Percentiles rank a stretch among this genome's conserved stretches.
Evolutionary conservation across 2,113 vertebrate genomes (phyloP).

Genomic region (Quiscalus mexicanus): DNA sequence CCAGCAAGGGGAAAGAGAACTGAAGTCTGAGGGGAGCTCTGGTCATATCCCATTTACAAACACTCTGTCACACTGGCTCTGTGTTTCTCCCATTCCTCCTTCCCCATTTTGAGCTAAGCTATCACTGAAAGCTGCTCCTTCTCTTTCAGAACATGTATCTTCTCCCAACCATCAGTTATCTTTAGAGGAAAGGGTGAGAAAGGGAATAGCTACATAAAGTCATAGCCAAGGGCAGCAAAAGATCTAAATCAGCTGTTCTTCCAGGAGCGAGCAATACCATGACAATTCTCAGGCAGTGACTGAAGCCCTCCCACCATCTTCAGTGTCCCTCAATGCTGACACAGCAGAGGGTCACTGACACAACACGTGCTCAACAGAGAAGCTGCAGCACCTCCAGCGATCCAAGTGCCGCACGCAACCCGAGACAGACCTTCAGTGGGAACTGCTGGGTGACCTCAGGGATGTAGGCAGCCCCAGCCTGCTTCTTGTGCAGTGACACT

Average conservation of each 20-base stretch:
- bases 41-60: background rate
- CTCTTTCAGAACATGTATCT: background rate
- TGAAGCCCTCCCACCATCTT: background rate
- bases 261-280: background rate
- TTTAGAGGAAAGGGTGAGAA: background rate
- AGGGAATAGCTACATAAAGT: background rate
- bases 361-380: accelerated
- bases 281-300: background rate
- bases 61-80: background rate
- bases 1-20: accelerated
- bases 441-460: conserved; percentile 97
- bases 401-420: accelerated
- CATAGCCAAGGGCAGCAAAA: background rate
- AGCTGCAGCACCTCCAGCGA: background rate
- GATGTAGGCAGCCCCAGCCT: conserved; percentile 87
- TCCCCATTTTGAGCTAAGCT: background rate
- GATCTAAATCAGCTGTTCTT: background rate
- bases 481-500: conserved; percentile 91
- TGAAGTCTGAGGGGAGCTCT: background rate
- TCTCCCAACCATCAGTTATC: background rate
- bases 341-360: background rate
- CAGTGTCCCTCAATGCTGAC: background rate
- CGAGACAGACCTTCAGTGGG: conserved; percentile 76
- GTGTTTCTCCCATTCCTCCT: background rate
- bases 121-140: background rate